These are phyloP conservation scores for Rhagophthalmus giganteus DNA, from an alignment of 2,888 invertebrate species.

Conservation along the genomic window DNA sequence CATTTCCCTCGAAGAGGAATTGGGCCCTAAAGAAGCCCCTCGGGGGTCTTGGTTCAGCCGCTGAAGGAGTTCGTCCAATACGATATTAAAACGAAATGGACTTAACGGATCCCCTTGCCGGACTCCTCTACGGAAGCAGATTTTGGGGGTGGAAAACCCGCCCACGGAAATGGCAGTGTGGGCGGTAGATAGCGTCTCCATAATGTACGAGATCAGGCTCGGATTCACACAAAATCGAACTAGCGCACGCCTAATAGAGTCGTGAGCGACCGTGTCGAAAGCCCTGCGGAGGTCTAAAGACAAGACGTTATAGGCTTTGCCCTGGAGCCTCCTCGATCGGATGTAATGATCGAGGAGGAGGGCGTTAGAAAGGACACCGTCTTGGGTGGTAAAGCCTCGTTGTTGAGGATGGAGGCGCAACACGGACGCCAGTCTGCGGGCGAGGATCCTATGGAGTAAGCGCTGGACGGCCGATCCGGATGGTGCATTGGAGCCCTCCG, in stretches of 20 bases:
- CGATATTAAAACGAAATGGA: conserved; percentile 10
- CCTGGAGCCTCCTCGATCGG: not conserved
- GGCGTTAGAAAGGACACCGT: conserved; percentile 14
- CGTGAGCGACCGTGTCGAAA: conserved; percentile 4
- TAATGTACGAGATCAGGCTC: not conserved
- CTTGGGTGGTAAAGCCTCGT: not conserved
- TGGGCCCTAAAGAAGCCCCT: too few relatives aligned
- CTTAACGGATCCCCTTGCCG: conserved; percentile 22
- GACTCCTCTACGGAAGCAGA: conserved; percentile 10
- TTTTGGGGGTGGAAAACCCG: not conserved
- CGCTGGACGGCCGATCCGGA: not conserved
- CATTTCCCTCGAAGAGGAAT: too few relatives aligned
- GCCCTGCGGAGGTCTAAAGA: conserved; percentile 4
- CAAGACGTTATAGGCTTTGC: not conserved
- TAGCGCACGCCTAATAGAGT: not conserved
- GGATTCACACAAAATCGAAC: not conserved
- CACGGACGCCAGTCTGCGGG: not conserved
- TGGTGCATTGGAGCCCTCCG: too few relatives aligned
- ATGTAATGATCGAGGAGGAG: conserved; percentile 8
- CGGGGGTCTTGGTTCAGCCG: too few relatives aligned
- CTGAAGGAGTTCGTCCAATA: conserved; percentile 1
- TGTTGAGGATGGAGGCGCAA: not conserved
- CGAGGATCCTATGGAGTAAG: not conserved
- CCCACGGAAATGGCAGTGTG: not conserved
- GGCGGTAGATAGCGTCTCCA: too few relatives aligned